Evolutionary conservation across 2,888 invertebrate species (phyloP), one percentile per base, ranked within the genome.

Genomic region (Drosophila paramelanica): DNA sequence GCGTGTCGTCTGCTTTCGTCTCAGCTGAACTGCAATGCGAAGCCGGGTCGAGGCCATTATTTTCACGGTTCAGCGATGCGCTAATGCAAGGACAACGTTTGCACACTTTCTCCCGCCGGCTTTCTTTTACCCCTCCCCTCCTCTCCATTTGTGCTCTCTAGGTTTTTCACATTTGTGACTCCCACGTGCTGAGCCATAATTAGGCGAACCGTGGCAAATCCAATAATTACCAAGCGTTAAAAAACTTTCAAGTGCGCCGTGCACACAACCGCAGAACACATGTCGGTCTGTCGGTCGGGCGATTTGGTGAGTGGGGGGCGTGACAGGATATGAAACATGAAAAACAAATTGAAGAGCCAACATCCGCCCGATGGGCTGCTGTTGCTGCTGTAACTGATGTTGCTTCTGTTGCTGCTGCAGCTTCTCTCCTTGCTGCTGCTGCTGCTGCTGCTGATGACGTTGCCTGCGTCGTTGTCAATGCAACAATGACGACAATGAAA

Each of bases 401-500:
- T n/a, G 38, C 59, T 39, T 11, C 33, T 27, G 31, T 42, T 36
- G 31, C 55, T 77, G 73, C 20, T 53, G 70, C 60, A 50, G 49
- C 49, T 47, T 41, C 78, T 33, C 55, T 45, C 31, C 14, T 17
- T 27, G 43, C 36, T 45, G 42, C 52, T 47, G 72, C 53, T 51
- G 60, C 39, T 52, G 55, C 46, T 51, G 61, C 52, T 46, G 79
- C 47, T 53, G 77, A 50, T 69, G 88, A 67, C 55, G 66, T 43
- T 45, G 51, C 42, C 52, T 51, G 46, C 50, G 82, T 79, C 67
- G 87, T 83, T 80, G 79, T 88, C 88, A 88, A 79, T 81, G 88
- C 89, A 81, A 88, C 81, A 88, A 88, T 83, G 82, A 90, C 90
- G 90, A 90, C 89, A 89, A 89, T 90, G 90, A 90, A 90, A 89